Evolutionary conservation across 2,888 invertebrate species (phyloP).

Genomic region (Phoenoteleia sp.): DNA sequence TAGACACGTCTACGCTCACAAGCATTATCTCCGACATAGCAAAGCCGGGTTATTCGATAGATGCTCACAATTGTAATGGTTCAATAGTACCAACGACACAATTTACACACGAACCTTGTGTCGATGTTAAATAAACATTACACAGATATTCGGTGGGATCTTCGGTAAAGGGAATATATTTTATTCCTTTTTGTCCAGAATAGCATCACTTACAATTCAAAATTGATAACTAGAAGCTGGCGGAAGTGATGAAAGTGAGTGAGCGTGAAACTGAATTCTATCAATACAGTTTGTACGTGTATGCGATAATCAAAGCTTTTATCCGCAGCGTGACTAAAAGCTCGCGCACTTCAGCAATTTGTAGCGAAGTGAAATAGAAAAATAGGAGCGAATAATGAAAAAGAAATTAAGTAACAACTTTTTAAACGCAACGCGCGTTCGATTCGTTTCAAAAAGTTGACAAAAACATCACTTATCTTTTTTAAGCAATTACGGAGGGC

Average conservation of each 20-base stretch:
- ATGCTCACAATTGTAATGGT: slow-evolving; percentile 5
- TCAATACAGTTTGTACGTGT: slow-evolving; percentile 23
- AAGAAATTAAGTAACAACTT: slow-evolving; percentile 35
- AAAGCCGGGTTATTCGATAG: background rate
- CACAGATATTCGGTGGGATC: background rate
- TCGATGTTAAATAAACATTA: slow-evolving; percentile 14
- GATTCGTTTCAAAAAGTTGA: background rate
- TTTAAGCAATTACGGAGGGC: background rate
- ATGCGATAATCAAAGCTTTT: slow-evolving; percentile 44
- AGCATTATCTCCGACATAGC: slow-evolving; percentile 11
- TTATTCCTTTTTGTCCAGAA: slow-evolving; percentile 3
- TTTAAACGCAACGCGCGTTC: slow-evolving; percentile 10
- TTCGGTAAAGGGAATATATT: background rate
- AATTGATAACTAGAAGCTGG: slow-evolving; percentile 45
- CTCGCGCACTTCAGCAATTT: slow-evolving; percentile 36
- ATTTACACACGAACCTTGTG: background rate
- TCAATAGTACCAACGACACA: slow-evolving; percentile 12
- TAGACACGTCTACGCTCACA: slow-evolving; percentile 11
- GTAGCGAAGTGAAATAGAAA: slow-evolving; percentile 22
- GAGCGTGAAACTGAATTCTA: slow-evolving; percentile 39
- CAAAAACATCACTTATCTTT: slow-evolving; percentile 14
- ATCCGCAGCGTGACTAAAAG: slow-evolving; percentile 54
- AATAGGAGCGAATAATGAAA: slow-evolving; percentile 18
- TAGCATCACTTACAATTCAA: slow-evolving; percentile 24
- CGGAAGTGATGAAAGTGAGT: slow-evolving; percentile 52